Conservation (phyloP, 1,140 invertebrate genomes). For the Leptopilina boulardi region DNA sequence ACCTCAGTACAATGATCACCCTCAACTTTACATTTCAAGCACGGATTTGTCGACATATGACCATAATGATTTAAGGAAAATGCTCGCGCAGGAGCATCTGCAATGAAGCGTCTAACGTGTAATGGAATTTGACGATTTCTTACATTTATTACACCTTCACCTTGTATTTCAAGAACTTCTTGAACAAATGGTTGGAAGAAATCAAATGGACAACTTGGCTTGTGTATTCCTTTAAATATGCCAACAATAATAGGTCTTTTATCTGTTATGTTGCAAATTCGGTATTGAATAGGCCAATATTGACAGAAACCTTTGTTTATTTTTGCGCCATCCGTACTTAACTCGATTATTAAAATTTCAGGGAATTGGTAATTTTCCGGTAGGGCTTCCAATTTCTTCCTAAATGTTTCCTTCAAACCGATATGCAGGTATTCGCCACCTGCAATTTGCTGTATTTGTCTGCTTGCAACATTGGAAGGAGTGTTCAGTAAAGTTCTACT, state of each 20-base stretch:
- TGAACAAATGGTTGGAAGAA: not conserved
- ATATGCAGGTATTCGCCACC: not conserved
- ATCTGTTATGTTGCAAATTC: not conserved
- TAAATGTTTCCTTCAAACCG: not conserved
- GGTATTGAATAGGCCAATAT: not conserved
- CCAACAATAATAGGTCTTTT: not conserved
- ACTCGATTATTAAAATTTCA: not conserved
- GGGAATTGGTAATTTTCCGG: not conserved
- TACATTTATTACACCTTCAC: no score
- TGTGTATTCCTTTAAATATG: not conserved
- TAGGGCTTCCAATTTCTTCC: not conserved
- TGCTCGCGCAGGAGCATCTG: slow-evolving; percentile 52
- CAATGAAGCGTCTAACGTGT: slow-evolving; percentile 43
- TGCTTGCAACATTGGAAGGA: not conserved
- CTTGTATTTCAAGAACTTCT: not conserved
- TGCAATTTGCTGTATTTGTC: not conserved
- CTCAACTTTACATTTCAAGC: slow-evolving; percentile 49
- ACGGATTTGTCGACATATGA: slow-evolving; percentile 45
- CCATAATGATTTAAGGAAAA: slow-evolving; percentile 35
- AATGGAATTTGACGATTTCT: not conserved
- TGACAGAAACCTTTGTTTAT: not conserved
- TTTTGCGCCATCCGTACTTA: not conserved
- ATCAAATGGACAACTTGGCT: not conserved
- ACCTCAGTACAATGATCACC: slow-evolving; percentile 31
- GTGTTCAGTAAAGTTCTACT: not conserved